Evolutionary conservation across 1,140 invertebrate genomes (phyloP), one percentile per base, ranked within the genome.

Genomic region (Mizuhopecten yessoensis): DNA sequence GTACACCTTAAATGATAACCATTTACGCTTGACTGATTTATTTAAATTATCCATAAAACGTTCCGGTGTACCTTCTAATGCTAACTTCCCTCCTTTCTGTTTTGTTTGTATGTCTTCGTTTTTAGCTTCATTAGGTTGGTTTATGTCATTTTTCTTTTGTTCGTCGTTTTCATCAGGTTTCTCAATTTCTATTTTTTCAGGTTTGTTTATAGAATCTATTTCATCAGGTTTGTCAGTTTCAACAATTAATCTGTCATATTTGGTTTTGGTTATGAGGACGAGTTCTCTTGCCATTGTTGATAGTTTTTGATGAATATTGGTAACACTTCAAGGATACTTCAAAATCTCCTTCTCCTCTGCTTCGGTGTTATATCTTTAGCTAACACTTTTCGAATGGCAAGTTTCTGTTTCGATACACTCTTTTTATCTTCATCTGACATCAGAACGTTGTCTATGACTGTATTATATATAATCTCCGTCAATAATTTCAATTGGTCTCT

Each of bases 391-490:
- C n/a, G n/a, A n/a, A n/a, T n/a, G n/a, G n/a, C n/a, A n/a, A n/a
- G n/a, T n/a, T n/a, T n/a, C n/a, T n/a, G n/a, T n/a, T 87, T 89
- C 45, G 45, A 42, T 49, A 91, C 17, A 34, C 2, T 36, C 86
- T 91, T 89, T 89, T 33, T 91, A 89, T 91, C 88, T 33, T 87
- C 33, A 7, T 87, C 88, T 86, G 34, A 29, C 20, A 91, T 20
- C n/a, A n/a, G n/a, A n/a, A n/a, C n/a, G n/a, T n/a, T n/a, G n/a
- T n/a, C n/a, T n/a, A n/a, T n/a, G n/a, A 91, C 39, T 45, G 49
- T 34, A 87, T 91, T 91, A 29, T 89, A 91, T 33, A 91, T 57
- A 9, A 91, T 89, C 34, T 91, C 57, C 34, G 88, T 86, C 34
- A 91, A 2, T 2, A 57, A 87, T 86, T 88, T 2, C 20, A 88